Base-by-base conservation (phyloP, 2,888 invertebrate species). In the Drosophila dives region DNA sequence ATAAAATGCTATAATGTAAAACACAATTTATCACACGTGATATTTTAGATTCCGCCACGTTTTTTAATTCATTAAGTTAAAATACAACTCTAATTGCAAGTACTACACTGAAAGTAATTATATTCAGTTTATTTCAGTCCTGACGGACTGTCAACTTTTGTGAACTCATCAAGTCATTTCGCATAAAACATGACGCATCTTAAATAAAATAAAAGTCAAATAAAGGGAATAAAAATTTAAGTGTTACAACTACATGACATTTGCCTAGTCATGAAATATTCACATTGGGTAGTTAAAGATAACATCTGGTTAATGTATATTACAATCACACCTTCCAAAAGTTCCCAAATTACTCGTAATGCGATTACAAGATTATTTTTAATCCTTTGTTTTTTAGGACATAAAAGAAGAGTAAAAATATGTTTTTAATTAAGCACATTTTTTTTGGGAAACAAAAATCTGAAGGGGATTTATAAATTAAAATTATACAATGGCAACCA, bases 51-150 rank as follows among this genome's bases (percentile, higher is more conserved):
- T 23, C 42, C 38, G 29, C 7, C 3, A 17, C 8, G 2, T 8
- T 33, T 7, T 73, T 76, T 67, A 79, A 64, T 80, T 80, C 71
- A 66, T 77, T 77, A 76, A 32, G 45, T 15, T 32, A 17, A 64
- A 79, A 54, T 23, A 38, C 34, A 51, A 12, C 50, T 42, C 63
- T 80, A 64, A 70, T 71, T 77, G 61, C 40, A 42, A 29, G 4
- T 53, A 23, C 15, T 53, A n/a, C 10, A 40, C 34, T 64, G 17
- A 50, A 50, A 33, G 29, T 62, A 54, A 54, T 66, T 59, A 49
- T 3, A 36, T 23, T 53, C n/a, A 36, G 6, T 60, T 64, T 61
- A 40, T 60, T 45, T 51, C 17, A 17, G 42, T 17, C 23, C 34
- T 63, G 42, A 51, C 1, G 50, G 12, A 38, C 32, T 64, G 58